These are phyloP conservation scores for Melieria omissa DNA, from an alignment of 2,888 invertebrate genomes.

Conservation along the genomic window DNA sequence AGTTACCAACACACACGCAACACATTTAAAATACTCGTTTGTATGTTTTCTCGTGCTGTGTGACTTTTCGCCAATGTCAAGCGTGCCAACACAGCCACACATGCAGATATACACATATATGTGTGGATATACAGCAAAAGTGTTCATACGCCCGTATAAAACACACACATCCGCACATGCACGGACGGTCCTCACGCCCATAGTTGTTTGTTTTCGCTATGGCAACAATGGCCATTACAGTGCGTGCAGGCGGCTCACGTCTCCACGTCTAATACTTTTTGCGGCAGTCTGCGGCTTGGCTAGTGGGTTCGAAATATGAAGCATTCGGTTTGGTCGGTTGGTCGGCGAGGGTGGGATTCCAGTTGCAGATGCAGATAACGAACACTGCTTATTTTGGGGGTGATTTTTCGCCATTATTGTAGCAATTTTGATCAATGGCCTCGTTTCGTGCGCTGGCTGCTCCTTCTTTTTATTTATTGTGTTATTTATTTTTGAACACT, in stretches of 20 bases:
- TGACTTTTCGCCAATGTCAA: not conserved
- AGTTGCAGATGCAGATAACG: not conserved
- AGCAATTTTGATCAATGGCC: constrained; percentile 61
- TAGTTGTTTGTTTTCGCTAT: constrained; percentile 47
- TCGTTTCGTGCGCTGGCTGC: constrained; percentile 46
- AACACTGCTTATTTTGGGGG: constrained; percentile 46
- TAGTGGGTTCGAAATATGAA: not conserved
- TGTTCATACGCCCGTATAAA: not conserved
- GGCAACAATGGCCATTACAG: constrained; percentile 57
- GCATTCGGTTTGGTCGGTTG: not conserved
- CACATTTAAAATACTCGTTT: no score
- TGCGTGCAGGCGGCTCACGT: constrained; percentile 1
- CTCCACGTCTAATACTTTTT: not conserved
- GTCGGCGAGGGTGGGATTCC: not conserved
- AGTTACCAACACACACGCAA: no score
- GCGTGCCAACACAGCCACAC: not conserved
- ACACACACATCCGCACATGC: not conserved
- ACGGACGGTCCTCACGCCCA: not conserved
- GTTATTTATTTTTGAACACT: constrained; percentile 29
- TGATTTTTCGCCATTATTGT: constrained; percentile 64
- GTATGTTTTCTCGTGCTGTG: not conserved
- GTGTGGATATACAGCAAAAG: not conserved
- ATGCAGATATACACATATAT: not conserved
- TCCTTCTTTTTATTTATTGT: constrained; percentile 12
- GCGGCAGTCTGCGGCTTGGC: constrained; percentile 21